phyloP scores from a whole-genome alignment of 1,140 invertebrate genomes.

The Chionoecetes opilio region DNA sequence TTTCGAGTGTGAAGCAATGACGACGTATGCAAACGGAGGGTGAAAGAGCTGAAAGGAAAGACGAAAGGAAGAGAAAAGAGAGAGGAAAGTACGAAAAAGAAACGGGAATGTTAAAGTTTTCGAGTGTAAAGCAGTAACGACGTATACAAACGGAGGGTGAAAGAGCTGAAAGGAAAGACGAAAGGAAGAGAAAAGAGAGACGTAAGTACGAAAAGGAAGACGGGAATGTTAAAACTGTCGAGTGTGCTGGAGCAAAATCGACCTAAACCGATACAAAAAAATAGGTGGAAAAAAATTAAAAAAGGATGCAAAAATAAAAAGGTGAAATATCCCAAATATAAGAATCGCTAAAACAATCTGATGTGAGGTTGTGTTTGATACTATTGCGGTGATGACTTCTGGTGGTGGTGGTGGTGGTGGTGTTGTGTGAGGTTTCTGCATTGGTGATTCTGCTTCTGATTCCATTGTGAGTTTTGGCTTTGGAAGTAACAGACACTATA shows the following conservation, averaged over 20 bases:
- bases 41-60: no score
- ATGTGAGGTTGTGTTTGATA: background rate
- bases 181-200: no score
- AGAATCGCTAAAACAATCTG: background rate
- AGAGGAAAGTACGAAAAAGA: no score
- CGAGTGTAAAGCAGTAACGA: no score
- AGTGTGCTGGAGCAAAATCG: background rate
- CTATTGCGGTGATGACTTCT: background rate
- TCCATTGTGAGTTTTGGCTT: background rate
- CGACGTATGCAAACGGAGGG: no score
- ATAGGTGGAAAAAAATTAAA: no score
- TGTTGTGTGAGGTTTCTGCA: background rate
- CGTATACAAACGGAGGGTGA: no score
- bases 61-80: no score
- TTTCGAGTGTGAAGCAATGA: background rate
- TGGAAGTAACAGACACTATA: background rate
- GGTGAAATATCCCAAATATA: background rate
- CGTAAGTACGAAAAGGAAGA: background rate
- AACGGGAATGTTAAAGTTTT: no score
- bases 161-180: no score
- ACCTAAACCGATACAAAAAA: background rate
- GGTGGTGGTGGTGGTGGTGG: background rate
- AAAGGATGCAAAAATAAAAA: no score
- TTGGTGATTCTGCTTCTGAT: background rate
- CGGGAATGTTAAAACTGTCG: background rate